Evolutionary conservation across 1,140 invertebrate species (phyloP).

Genomic region (Dysdera silvatica): DNA sequence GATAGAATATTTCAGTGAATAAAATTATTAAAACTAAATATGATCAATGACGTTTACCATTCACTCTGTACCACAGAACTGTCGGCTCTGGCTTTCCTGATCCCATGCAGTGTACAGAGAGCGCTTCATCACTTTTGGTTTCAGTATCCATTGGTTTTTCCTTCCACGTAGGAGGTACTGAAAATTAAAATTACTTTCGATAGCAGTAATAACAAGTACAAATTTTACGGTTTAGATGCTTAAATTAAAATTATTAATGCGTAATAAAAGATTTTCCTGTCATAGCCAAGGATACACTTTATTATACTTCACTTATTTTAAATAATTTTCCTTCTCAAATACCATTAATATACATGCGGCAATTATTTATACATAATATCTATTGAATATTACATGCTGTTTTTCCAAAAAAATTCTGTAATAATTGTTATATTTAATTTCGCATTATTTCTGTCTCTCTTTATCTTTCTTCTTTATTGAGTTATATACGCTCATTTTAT

Average conservation of each 20-base stretch:
- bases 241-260: not conserved
- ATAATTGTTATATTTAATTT: too few species aligned
- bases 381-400: too few species aligned
- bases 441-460: too few species aligned
- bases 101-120: slow-evolving; percentile 8
- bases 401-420: too few species aligned
- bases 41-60: too few species aligned
- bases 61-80: not conserved
- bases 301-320: not conserved
- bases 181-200: too few species aligned
- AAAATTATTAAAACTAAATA: too few species aligned
- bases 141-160: not conserved
- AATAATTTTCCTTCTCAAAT: not conserved
- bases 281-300: not conserved
- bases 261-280: not conserved
- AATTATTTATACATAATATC: too few species aligned
- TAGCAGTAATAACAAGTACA: not conserved
- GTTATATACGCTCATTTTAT: too few species aligned
- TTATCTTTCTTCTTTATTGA: too few species aligned
- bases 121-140: not conserved
- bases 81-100: not conserved
- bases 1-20: too few species aligned
- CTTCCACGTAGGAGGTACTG: slow-evolving; percentile 11
- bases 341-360: too few species aligned
- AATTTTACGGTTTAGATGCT: not conserved